phyloP scores from a whole-genome alignment of 2,797 vertebrate genomes.

The Decapterus maruadsi region DNA sequence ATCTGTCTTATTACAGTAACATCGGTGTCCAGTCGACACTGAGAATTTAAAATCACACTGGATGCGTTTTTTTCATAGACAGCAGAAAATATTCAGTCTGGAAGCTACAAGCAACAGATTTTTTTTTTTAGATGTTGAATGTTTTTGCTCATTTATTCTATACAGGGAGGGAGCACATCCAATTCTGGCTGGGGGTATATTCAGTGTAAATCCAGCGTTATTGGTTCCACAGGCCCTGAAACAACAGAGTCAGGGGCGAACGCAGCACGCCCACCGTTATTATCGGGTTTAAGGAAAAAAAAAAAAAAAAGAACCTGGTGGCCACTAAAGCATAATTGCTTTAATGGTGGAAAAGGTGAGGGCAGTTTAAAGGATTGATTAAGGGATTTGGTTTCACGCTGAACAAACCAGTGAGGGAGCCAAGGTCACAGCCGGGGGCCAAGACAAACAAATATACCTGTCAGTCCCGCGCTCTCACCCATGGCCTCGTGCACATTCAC shows the following conservation, averaged over 20 bases:
- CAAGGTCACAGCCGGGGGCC: conserved; percentile 76
- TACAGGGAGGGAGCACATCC: not conserved
- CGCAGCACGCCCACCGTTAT: conserved; percentile 49
- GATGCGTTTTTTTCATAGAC: not conserved
- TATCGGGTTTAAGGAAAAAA: conserved; percentile 35
- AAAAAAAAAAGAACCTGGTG: conserved; percentile 48
- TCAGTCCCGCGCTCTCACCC: conserved; percentile 57
- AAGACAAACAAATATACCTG: conserved; percentile 81
- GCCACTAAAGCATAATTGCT: conserved; percentile 77
- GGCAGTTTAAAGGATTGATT: conserved; percentile 82
- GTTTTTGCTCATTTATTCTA: not conserved
- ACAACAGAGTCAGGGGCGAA: conserved; percentile 23
- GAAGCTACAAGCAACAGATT: not conserved
- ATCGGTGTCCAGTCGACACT: not conserved
- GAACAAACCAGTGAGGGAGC: conserved; percentile 76
- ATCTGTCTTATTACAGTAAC: not conserved
- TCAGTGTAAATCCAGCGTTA: conserved; percentile 21
- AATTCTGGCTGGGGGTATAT: conserved; percentile 3
- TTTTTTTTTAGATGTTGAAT: not conserved
- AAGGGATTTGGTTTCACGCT: conserved; percentile 83
- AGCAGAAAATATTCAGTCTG: conserved; percentile 5
- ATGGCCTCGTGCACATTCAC: conserved; percentile 33
- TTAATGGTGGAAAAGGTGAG: conserved; percentile 72
- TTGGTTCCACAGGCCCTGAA: conserved; percentile 45
- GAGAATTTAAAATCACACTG: conserved; percentile 3